phyloP scores from a whole-genome alignment of 2,888 invertebrate species.

The Acanthosepion lycidas region DNA sequence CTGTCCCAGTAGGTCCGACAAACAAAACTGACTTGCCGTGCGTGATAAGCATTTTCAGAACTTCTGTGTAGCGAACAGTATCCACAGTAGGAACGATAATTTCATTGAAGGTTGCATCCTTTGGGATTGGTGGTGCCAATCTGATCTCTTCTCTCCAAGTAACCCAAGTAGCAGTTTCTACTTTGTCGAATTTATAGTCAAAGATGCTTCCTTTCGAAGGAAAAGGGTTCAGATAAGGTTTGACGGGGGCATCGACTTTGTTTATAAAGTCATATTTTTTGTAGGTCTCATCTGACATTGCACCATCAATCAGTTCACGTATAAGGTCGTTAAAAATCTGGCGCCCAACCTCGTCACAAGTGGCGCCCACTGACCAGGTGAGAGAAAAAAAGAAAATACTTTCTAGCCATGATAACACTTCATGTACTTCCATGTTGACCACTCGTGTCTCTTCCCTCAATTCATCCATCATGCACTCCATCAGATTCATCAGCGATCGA shows the following conservation, averaged over 20 bases:
- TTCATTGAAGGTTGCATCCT: conserved; percentile 76
- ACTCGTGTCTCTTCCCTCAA: conserved; percentile 58
- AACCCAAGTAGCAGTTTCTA: conserved; percentile 76
- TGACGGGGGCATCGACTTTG: conserved; percentile 71
- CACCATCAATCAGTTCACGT: conserved; percentile 80
- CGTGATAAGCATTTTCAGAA: conserved; percentile 69
- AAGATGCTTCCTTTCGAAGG: conserved; percentile 74
- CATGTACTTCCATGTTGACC: conserved; percentile 80
- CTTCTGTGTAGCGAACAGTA: conserved; percentile 71
- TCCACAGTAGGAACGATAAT: conserved; percentile 74
- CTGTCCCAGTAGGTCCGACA: conserved; percentile 75
- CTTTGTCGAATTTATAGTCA: conserved; percentile 74
- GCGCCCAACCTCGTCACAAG: conserved; percentile 83
- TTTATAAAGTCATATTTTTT: conserved; percentile 71
- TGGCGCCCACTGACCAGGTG: conserved; percentile 89
- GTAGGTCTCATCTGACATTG: conserved; percentile 82
- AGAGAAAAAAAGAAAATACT: conserved; percentile 77
- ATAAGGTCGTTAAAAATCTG: conserved; percentile 85
- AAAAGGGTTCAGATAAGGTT: conserved; percentile 84
- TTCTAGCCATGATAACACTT: conserved; percentile 75
- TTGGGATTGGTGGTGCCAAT: conserved; percentile 89
- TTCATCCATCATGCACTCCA: conserved; percentile 85
- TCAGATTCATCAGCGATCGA: conserved; percentile 81
- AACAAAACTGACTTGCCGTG: conserved; percentile 69
- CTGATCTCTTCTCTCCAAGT: conserved; percentile 82